Base-by-base conservation (phyloP, 2,797 vertebrate genomes). In the Pangasius djambal region DNA sequence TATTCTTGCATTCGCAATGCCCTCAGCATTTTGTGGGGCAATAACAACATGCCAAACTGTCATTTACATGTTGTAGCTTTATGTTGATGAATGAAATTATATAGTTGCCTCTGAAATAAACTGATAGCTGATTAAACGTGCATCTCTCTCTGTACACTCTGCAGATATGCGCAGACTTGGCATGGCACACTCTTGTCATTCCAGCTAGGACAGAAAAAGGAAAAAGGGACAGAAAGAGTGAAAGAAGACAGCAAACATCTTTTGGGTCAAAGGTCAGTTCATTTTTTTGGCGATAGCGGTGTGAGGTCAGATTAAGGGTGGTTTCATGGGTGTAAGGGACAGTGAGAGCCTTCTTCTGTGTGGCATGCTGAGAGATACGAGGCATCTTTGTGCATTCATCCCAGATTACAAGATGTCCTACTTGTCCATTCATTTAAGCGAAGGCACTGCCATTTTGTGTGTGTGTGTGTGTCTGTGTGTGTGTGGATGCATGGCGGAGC, bases 221-320 rank as follows among this genome's bases (percentile, higher is more conserved):
- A 40, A 59, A 65, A 70, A 50, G 31, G 63, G 63, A 67, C 48
- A 69, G 63, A 87, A 67, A 88, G 44, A 34, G 90, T 69, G 75
- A 44, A 52, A 63, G 77, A 83, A 87, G 79, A 84, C 86, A 69
- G 63, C 31, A 85, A 89, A 87, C 40, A 75, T 84, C 57, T 86
- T 83, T 85, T 88, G 79, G 84, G 89, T 88, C 86, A 85, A 82
- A 89, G 92, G 79, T 90, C 83, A 55, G 88, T 87, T 91, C 82
- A 89, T 91, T 93, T 91, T 91, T 92, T 91, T 90, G 89, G 87
- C 91, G 63, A 85, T 91, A 87, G 81, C 40, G 79, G 88, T 82
- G 37, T 25, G 67, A 88, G 89, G 90, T 90, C 85, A 91, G 78
- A 91, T 88, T 90, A 89, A 88, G 90, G 87, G 87, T 89, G 84